Conservation (phyloP, 2,113 vertebrate species). For the Neolamprologus cancellatus region DNA sequence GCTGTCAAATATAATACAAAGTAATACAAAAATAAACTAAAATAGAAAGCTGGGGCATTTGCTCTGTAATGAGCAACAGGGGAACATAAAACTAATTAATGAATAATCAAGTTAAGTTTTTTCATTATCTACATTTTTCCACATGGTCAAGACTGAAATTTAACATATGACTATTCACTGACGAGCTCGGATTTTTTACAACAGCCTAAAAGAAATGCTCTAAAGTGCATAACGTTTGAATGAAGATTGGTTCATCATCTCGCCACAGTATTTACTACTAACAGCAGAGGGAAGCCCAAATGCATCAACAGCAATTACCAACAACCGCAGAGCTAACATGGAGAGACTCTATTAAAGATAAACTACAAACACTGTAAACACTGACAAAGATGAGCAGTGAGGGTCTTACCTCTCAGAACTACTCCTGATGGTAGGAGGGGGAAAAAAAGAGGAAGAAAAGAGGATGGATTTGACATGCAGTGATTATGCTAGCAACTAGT, state of each 20-base stretch:
- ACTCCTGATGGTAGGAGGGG: constrained; percentile 40
- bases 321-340: background rate
- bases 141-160: background rate
- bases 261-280: background rate
- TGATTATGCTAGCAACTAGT: background rate
- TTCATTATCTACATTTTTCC: background rate
- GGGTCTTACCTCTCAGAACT: constrained; percentile 65
- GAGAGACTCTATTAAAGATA: background rate
- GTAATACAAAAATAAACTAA: background rate
- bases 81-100: background rate
- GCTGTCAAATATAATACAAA: background rate
- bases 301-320: background rate
- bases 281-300: background rate
- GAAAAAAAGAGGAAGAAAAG: constrained; percentile 7
- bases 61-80: background rate
- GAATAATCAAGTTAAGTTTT: background rate
- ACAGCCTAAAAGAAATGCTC: background rate
- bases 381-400: background rate
- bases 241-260: background rate
- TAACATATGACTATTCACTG: background rate
- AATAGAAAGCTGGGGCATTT: background rate
- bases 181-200: background rate
- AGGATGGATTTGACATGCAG: background rate
- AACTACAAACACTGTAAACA: background rate
- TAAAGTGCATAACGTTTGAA: background rate